Evolutionary conservation across 2,797 vertebrate genomes (phyloP).

Genomic region (Orientallactaga sibirica): DNA sequence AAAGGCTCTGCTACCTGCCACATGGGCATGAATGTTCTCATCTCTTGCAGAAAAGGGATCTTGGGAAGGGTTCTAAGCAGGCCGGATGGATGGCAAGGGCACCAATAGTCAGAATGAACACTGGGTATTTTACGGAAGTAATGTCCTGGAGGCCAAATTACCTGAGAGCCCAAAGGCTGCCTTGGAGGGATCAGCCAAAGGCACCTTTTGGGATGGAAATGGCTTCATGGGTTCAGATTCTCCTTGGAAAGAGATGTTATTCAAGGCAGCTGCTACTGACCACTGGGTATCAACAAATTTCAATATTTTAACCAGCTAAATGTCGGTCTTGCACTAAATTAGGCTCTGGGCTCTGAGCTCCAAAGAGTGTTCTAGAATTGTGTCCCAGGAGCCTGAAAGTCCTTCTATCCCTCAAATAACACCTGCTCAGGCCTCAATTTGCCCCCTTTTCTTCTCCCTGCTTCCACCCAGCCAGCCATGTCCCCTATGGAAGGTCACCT

Average conservation of each 20-base stretch:
- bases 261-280: background rate
- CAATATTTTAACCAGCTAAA: background rate
- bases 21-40: background rate
- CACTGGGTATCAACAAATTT: background rate
- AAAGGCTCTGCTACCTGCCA: too few relatives aligned
- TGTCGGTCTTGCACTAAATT: background rate
- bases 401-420: background rate
- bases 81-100: background rate
- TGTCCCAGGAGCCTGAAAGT: background rate
- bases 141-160: background rate
- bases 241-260: background rate
- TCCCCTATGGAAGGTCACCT: constrained; percentile 65
- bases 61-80: background rate
- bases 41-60: background rate
- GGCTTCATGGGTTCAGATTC: background rate
- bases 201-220: background rate
- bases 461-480: background rate
- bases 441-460: constrained; percentile 9
- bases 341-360: background rate
- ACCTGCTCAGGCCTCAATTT: background rate
- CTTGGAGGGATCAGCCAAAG: background rate
- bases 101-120: background rate
- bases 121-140: background rate
- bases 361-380: background rate
- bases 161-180: background rate